These are phyloP conservation scores for Sesia bembeciformis DNA, from an alignment of 2,888 invertebrate genomes.

Conservation along the genomic window DNA sequence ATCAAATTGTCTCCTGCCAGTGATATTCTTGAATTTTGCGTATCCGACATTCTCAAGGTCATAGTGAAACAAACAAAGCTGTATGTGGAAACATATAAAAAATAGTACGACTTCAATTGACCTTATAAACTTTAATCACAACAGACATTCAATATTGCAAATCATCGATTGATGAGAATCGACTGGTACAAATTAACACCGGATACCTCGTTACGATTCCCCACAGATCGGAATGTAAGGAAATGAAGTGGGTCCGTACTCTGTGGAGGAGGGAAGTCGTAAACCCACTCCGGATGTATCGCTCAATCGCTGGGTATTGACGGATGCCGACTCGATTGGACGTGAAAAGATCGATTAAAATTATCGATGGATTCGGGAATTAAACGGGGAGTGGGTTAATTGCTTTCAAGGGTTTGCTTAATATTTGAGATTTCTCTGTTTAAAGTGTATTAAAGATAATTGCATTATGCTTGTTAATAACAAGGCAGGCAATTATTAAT, in stretches of 20 bases:
- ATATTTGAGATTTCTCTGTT: too few relatives aligned
- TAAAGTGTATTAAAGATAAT: too few relatives aligned
- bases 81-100: too few relatives aligned
- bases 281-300: conserved; percentile 10
- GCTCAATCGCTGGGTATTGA: conserved; percentile 1
- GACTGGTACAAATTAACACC: conserved; percentile 11
- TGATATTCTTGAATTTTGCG: too few relatives aligned
- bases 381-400: too few relatives aligned
- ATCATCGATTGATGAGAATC: background rate
- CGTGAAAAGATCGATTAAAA: background rate
- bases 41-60: too few relatives aligned
- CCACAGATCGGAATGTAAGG: conserved; percentile 10
- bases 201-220: conserved; percentile 10
- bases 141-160: background rate
- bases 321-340: conserved; percentile 3
- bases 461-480: too few relatives aligned
- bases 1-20: too few relatives aligned
- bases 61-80: too few relatives aligned
- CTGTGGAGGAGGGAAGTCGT: conserved; percentile 7
- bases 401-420: too few relatives aligned
- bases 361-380: too few relatives aligned
- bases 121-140: background rate
- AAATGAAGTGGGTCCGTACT: conserved; percentile 10
- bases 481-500: too few relatives aligned
- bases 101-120: background rate